Conservation (phyloP, 2,113 vertebrate genomes). For the Hydropotes inermis region DNA sequence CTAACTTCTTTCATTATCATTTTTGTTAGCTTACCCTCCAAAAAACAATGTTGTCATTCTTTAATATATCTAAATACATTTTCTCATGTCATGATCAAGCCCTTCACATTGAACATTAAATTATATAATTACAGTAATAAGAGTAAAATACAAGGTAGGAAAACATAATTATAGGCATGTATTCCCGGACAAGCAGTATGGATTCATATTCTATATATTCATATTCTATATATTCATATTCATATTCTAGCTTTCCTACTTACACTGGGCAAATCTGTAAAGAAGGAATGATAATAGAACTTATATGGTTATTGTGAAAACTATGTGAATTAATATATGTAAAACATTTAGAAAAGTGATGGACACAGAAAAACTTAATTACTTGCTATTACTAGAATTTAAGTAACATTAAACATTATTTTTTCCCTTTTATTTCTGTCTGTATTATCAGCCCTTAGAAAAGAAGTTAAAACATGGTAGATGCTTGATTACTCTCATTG, state of each 20-base stretch:
- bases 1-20: neutral
- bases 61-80: neutral
- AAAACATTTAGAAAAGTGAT: neutral
- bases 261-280: neutral
- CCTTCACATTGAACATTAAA: neutral
- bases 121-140: neutral
- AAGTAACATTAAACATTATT: neutral
- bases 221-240: too few species aligned
- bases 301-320: neutral
- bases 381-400: neutral
- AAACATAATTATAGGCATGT: neutral
- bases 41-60: neutral
- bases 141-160: neutral
- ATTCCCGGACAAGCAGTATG: neutral
- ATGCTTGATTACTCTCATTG: neutral
- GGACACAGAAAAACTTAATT: neutral
- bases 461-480: neutral
- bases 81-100: neutral
- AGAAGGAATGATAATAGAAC: neutral
- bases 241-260: neutral
- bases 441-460: neutral
- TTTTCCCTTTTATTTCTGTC: too few species aligned
- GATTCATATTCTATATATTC: neutral
- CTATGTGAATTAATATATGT: neutral
- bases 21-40: neutral